Conservation (phyloP, 2,888 invertebrate species). For the Eurois occulta region DNA sequence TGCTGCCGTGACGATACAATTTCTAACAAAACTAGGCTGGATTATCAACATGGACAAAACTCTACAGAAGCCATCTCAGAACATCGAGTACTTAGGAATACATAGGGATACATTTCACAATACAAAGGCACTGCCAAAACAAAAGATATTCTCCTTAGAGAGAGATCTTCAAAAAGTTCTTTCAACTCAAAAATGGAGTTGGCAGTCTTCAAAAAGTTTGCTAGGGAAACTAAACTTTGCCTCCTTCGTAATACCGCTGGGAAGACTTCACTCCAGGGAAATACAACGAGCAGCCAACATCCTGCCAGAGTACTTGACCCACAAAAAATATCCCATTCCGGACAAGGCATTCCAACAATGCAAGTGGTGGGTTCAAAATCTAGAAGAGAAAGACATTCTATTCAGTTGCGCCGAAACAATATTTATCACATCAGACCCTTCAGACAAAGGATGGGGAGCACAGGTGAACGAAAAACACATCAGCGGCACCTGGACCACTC, state of each 20-base stretch:
- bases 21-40: neutral
- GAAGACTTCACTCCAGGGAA: constrained; percentile 7
- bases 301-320: neutral
- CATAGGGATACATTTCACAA: constrained; percentile 2
- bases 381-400: neutral
- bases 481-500: neutral
- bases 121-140: neutral
- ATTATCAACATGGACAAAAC: constrained; percentile 9
- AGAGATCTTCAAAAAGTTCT: constrained; percentile 1
- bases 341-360: neutral
- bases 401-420: neutral
- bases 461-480: neutral
- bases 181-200: neutral
- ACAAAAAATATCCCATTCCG: neutral
- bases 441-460: constrained; percentile 6
- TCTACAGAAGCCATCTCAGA: neutral
- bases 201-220: neutral
- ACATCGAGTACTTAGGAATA: constrained; percentile 4
- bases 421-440: neutral
- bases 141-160: neutral
- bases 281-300: constrained; percentile 11
- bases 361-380: constrained; percentile 9
- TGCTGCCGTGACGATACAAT: neutral
- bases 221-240: constrained; percentile 7
- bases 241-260: neutral